Conservation (phyloP, 2,113 vertebrate genomes). For the Procavia capensis region DNA sequence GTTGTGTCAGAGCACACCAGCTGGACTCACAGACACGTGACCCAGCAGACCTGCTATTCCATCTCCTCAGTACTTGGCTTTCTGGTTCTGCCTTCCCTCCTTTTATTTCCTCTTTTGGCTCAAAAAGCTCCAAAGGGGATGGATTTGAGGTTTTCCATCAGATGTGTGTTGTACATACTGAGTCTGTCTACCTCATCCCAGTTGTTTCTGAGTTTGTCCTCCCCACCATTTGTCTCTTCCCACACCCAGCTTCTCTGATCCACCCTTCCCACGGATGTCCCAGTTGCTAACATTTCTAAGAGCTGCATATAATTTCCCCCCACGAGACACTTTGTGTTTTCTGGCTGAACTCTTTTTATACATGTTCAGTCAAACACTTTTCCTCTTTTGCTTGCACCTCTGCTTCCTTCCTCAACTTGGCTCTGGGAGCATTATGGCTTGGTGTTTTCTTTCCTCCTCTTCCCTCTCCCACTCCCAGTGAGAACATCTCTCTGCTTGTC, state of each 20-base stretch:
- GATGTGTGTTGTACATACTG: background rate
- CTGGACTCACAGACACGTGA: background rate
- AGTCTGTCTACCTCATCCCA: slow-evolving; percentile 27
- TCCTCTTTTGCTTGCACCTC: slow-evolving; percentile 52
- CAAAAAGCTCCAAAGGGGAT: background rate
- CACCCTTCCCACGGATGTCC: slow-evolving; percentile 72
- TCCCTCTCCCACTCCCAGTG: background rate
- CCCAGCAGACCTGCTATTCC: background rate
- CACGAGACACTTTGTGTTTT: slow-evolving; percentile 69
- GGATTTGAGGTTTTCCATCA: slow-evolving; percentile 35
- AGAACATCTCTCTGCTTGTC: slow-evolving; percentile 44
- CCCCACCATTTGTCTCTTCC: slow-evolving; percentile 63
- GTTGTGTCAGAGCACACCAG: background rate
- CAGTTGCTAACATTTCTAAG: slow-evolving; percentile 61
- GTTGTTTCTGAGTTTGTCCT: slow-evolving; percentile 56
- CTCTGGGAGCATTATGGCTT: background rate
- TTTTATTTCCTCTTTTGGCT: background rate
- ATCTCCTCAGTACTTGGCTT: background rate
- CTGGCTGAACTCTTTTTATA: slow-evolving; percentile 62
- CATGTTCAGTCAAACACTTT: slow-evolving; percentile 62
- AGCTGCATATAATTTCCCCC: slow-evolving; percentile 69
- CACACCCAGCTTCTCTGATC: slow-evolving; percentile 7
- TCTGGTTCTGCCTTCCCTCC: background rate
- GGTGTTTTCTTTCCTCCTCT: slow-evolving; percentile 44
- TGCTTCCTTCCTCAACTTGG: slow-evolving; percentile 53